Evolutionary conservation across 1,140 invertebrate genomes (phyloP).

Genomic region (Zaprionus capensis): DNA sequence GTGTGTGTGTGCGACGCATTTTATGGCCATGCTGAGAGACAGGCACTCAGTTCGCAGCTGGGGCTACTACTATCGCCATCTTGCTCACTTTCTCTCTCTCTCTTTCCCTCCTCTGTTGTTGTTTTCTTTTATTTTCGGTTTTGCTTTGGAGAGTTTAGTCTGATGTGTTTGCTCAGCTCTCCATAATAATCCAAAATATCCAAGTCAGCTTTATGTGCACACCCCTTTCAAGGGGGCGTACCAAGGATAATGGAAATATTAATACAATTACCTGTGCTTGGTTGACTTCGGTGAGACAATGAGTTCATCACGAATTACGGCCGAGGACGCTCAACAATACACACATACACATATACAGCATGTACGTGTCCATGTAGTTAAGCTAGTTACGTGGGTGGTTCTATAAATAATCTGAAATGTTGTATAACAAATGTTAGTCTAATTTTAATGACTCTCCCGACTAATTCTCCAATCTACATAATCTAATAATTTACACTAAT

Average conservation of each 20-base stretch:
- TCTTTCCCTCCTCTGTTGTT: background rate
- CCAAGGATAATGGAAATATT: slow-evolving; percentile 32
- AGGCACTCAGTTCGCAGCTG: slow-evolving; percentile 36
- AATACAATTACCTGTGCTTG: slow-evolving; percentile 22
- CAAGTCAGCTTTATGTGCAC: slow-evolving; percentile 22
- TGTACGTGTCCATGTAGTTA: background rate
- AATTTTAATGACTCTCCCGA: background rate
- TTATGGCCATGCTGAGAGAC: slow-evolving; percentile 36
- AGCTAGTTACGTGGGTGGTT: background rate
- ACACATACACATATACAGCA: background rate
- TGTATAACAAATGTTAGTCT: background rate
- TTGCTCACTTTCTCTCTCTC: background rate
- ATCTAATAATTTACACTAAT: slow-evolving; percentile 1
- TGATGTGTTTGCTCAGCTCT: slow-evolving; percentile 34
- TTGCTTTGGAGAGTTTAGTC: background rate
- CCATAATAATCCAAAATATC: slow-evolving; percentile 31
- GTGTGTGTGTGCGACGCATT: slow-evolving; percentile 22
- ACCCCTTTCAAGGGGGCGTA: background rate
- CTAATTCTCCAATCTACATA: background rate
- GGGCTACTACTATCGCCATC: background rate
- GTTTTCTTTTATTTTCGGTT: slow-evolving; percentile 18
- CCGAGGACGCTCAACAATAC: background rate
- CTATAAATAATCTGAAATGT: background rate
- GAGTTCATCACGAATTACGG: slow-evolving; percentile 24
- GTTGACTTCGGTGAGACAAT: background rate